These are phyloP conservation scores for Leucoraja ocellata DNA, from an alignment of 2,797 vertebrate species.

Conservation along the genomic window DNA sequence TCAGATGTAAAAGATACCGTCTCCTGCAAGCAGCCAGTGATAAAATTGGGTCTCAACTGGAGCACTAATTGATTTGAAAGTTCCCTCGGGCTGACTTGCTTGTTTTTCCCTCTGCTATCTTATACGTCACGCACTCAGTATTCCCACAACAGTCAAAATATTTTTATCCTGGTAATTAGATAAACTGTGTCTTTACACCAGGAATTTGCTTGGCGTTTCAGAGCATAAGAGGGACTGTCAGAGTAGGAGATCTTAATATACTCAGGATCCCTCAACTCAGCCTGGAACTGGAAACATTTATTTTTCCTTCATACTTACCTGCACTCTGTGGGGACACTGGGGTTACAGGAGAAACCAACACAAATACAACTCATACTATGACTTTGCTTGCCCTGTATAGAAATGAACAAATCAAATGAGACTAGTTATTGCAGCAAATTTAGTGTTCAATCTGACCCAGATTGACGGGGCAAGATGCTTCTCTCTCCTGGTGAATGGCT, in stretches of 20 bases:
- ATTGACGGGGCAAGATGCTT: not conserved
- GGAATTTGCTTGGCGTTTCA: slow-evolving; percentile 44
- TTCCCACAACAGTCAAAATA: slow-evolving; percentile 64
- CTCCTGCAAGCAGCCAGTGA: slow-evolving; percentile 32
- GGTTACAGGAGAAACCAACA: not conserved
- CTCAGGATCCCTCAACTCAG: not conserved
- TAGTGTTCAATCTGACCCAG: not conserved
- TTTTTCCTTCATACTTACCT: slow-evolving; percentile 39
- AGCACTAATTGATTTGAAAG: slow-evolving; percentile 92
- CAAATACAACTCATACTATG: not conserved
- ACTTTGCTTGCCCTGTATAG: not conserved
- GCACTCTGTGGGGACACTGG: not conserved
- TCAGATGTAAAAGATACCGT: slow-evolving; percentile 28
- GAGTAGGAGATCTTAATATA: not conserved
- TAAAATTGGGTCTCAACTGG: slow-evolving; percentile 56
- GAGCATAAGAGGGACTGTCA: not conserved
- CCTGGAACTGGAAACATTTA: not conserved
- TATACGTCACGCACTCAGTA: slow-evolving; percentile 62
- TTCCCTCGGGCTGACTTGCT: slow-evolving; percentile 70
- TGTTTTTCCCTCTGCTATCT: slow-evolving; percentile 57
- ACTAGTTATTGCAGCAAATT: not conserved
- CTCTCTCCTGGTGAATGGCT: not conserved
- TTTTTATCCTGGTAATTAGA: slow-evolving; percentile 60
- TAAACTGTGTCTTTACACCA: slow-evolving; percentile 51
- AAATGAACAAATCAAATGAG: not conserved